Base-by-base conservation (phyloP, 2,797 vertebrate genomes). In the Anabas testudineus region DNA sequence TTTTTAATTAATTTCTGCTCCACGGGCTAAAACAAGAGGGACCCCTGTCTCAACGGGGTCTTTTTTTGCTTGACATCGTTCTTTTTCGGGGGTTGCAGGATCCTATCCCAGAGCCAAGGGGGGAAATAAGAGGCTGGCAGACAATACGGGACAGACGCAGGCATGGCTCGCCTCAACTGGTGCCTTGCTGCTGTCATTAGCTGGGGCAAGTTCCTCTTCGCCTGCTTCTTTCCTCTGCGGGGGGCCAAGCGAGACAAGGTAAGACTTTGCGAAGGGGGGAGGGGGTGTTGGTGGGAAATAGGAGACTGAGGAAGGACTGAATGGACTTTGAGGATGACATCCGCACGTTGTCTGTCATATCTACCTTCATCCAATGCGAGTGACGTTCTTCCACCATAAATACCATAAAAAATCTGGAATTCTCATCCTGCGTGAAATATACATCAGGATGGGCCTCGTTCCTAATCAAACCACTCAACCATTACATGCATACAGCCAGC, bases 161-260 rank as follows among this genome's bases (percentile, higher is more conserved):
- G 85, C 88, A 97, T 98, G 96, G 95, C 95, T 91, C 94, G 96
- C 73, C 91, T 96, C 91, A 94, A 95, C 92, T 96, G 96, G 95
- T 98, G 96, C 91, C 95, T 97, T 86, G 94, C 95, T 76, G 94
- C 95, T 67, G 90, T 97, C 89, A 91, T 97, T 90, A 94, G 95
- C 89, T 97, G 96, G 96, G 95, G 96, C 84, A 97, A 97, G 91
- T 96, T 95, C 87, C 86, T 97, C 87, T 95, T 97, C 74, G 92
- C 94, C 67, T 97, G 96, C 89, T 92, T 97, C 82, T 93, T 97
- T 74, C 96, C 96, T 70, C 92, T 95, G 90, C 92, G 94, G 78
- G 86, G 95, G 85, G 91, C 94, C 84, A 94, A 93, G 71, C 92
- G 79, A 85, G 87, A 93, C 88, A 94, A 96, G 96, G 97, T 98